Evolutionary conservation across 2,113 vertebrate species (phyloP), one percentile per base, ranked within the genome.

Genomic region (Cromileptes altivelis): DNA sequence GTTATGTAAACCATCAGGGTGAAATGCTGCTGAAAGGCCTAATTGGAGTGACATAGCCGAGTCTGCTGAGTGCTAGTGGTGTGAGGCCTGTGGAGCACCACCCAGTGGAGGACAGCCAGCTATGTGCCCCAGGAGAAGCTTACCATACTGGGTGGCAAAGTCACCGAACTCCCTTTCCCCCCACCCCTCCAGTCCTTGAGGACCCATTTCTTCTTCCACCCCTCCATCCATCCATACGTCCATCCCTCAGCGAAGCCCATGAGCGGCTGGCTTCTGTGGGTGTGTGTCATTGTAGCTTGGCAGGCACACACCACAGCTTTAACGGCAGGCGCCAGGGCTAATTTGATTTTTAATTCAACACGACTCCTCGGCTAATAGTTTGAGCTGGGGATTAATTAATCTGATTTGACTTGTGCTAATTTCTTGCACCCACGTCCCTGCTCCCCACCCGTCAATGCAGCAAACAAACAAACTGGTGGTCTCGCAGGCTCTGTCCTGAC

Each of bases 311-410:
- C 81, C 84, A 78, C 87, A 84, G 92, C 91, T 75, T 91, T 78
- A 93, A 90, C 84, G 76, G 85, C 90, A 92, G 91, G 86, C 91
- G 76, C 89, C 85, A 81, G 75, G 87, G 85, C 89, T 96, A 95
- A 95, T 96, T 95, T 94, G 94, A 95, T 93, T 95, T 95, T 95
- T 95, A 95, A 96, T 96, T 93, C 93, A 91, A 94, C 75, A 57
- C 64, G 95, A 95, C 94, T 95, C 82, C 87, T 88, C 62, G 19
- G 86, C 90, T 95, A 93, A 95, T 93, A 88, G 86, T 91, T 88
- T 90, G 89, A 94, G 87, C 65, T 78, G 80, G n/a, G 69, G 88
- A 93, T 94, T 94, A 91, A 94, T 96, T 94, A 95, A 96, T 96
- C 78, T 93, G 92, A 94, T 92, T 90, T 94, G 95, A 95, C 95